Evolutionary conservation across 2,797 vertebrate genomes (phyloP).

Genomic region (Clarias pachynema): DNA sequence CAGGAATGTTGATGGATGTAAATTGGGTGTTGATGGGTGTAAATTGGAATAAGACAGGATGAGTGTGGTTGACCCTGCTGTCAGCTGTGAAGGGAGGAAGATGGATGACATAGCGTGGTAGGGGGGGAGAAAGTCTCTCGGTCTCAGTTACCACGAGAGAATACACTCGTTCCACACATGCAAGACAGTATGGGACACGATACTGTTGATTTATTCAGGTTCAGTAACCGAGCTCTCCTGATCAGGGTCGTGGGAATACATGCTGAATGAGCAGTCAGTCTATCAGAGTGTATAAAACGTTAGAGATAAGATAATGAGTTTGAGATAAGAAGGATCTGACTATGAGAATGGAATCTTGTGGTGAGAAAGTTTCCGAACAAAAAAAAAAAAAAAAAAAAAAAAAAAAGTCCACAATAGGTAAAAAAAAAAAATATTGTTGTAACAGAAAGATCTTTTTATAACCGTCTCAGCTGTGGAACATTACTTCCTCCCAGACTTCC

Average conservation of each 20-base stretch:
- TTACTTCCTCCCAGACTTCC: slow-evolving; percentile 53
- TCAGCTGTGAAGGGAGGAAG: slow-evolving; percentile 9
- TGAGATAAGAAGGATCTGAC: background rate
- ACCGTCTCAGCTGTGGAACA: slow-evolving; percentile 23
- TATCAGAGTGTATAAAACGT: background rate
- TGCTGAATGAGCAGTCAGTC: background rate
- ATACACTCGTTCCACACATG: slow-evolving; percentile 9
- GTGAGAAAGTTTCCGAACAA: slow-evolving; percentile 6
- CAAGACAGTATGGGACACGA: background rate
- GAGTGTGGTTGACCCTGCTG: slow-evolving; percentile 21
- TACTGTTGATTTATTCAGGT: background rate
- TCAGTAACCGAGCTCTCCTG: background rate
- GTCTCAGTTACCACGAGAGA: background rate
- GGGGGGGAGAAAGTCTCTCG: background rate
- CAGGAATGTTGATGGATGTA: slow-evolving; percentile 39
- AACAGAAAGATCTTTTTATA: slow-evolving; percentile 23
- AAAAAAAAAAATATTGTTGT: slow-evolving; percentile 1
- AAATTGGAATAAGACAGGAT: slow-evolving; percentile 41
- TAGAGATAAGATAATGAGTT: background rate
- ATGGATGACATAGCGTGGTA: background rate
- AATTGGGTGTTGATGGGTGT: slow-evolving; percentile 6
- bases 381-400: background rate
- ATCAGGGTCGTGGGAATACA: background rate
- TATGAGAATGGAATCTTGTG: slow-evolving; percentile 19
- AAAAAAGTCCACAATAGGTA: slow-evolving; percentile 5